Evolutionary conservation across 2,113 vertebrate genomes (phyloP).

Genomic region (Rissa tridactyla): DNA sequence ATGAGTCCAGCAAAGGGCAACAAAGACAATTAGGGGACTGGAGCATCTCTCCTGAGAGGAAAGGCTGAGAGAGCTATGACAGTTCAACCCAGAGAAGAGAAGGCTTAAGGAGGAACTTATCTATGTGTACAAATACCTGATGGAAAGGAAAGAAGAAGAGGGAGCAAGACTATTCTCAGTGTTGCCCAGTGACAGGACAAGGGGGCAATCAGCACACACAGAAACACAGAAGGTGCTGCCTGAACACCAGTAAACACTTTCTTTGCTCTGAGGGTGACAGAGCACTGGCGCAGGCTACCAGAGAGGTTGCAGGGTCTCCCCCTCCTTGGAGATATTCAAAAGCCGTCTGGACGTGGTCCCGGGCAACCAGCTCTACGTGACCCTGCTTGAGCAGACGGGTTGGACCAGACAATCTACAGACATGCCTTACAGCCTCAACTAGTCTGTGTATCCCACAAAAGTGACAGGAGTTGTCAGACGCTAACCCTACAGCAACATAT

Average conservation of each 20-base stretch:
- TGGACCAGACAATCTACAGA: neutral
- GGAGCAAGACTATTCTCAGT: neutral
- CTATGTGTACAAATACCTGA: neutral
- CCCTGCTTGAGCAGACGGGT: neutral
- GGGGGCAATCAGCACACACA: neutral
- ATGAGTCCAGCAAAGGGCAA: neutral
- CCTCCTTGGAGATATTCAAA: neutral
- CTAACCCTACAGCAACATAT: neutral
- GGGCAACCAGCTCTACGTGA: neutral
- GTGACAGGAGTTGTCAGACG: neutral
- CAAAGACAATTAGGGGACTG: neutral
- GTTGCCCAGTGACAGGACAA: neutral
- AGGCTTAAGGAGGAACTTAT: neutral
- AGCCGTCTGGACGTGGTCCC: neutral
- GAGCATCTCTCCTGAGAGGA: neutral
- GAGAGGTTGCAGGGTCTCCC: neutral
- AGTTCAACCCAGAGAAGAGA: neutral
- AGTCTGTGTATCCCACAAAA: neutral
- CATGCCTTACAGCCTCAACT: neutral
- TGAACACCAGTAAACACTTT: neutral
- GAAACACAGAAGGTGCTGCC: accelerated
- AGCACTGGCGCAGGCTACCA: neutral
- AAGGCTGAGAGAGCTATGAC: neutral
- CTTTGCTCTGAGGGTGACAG: neutral
- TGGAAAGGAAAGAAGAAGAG: neutral